phyloP scores from a whole-genome alignment of 2,113 vertebrate species.

The Limnothrissa miodon region DNA sequence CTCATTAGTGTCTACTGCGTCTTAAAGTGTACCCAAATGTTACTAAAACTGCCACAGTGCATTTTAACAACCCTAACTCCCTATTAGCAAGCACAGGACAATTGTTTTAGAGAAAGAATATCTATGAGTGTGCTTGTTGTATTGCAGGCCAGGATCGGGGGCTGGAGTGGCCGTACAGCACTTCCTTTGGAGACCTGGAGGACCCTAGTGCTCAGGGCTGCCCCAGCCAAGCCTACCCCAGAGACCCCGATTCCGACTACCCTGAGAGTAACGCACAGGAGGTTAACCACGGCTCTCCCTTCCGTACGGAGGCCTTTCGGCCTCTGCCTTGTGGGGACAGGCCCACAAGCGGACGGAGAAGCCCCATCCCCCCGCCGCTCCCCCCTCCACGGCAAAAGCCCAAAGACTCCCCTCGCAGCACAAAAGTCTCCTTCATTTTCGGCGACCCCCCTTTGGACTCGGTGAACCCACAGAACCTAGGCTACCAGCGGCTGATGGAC shows the following conservation, averaged over 20 bases:
- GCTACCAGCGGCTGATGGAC: conserved; percentile 84
- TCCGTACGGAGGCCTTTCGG: conserved; percentile 74
- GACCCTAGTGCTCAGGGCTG: conserved; percentile 71
- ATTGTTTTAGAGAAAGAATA: neutral
- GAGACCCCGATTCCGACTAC: conserved; percentile 60
- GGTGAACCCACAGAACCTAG: conserved; percentile 75
- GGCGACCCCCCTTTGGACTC: conserved; percentile 81
- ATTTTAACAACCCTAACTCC: no score
- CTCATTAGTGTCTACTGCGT: no score
- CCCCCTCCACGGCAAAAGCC: conserved; percentile 81
- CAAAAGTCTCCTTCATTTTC: conserved; percentile 97
- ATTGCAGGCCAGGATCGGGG: conserved; percentile 77
- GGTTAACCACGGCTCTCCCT: conserved; percentile 77
- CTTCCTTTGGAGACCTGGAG: conserved; percentile 80
- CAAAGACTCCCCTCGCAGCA: conserved; percentile 88
- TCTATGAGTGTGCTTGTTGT: conserved; percentile 26
- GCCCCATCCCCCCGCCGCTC: conserved; percentile 75
- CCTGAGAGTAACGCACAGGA: conserved; percentile 70
- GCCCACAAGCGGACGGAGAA: conserved; percentile 65
- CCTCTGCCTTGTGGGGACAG: conserved; percentile 68
- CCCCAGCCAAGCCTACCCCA: neutral
- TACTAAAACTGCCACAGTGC: no score
- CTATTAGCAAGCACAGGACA: no score
- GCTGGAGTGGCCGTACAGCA: conserved; percentile 92
- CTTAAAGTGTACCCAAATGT: no score